phyloP scores from a whole-genome alignment of 2,797 vertebrate species.

The Margarornis squamiger region DNA sequence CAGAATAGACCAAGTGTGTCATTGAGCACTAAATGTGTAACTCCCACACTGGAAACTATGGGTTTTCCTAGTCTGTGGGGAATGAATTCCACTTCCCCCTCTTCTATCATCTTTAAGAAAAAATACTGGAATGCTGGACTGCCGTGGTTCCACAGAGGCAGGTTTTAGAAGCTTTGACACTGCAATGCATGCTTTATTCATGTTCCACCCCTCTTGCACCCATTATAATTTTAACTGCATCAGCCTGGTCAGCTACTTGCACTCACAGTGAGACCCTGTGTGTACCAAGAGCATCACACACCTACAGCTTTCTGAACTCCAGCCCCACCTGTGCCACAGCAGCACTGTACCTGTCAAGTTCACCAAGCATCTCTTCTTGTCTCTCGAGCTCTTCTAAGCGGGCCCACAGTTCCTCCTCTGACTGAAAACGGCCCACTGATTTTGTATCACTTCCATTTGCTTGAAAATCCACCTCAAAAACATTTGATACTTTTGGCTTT shows the following conservation, averaged over 20 bases:
- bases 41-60: background rate
- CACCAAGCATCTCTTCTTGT: conserved; percentile 83
- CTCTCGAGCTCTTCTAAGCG: conserved; percentile 90
- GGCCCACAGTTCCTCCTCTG: conserved; percentile 87
- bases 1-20: background rate
- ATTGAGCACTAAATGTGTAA: background rate
- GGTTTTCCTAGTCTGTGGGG: background rate
- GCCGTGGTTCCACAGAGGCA: background rate
- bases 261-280: background rate
- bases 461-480: conserved; percentile 72
- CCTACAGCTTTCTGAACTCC: background rate
- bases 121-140: background rate
- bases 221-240: background rate
- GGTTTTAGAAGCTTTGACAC: background rate
- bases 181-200: background rate
- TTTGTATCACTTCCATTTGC: conserved; percentile 51
- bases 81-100: background rate
- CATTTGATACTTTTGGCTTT: conserved; percentile 83
- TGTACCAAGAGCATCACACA: background rate
- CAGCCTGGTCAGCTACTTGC: background rate
- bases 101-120: background rate
- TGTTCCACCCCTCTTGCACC: background rate
- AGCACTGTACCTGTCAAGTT: conserved; percentile 74
- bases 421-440: conserved; percentile 68
- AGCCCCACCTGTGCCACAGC: background rate